phyloP scores from a whole-genome alignment of 2,113 vertebrate species.

The Deroptyus accipitrinus region DNA sequence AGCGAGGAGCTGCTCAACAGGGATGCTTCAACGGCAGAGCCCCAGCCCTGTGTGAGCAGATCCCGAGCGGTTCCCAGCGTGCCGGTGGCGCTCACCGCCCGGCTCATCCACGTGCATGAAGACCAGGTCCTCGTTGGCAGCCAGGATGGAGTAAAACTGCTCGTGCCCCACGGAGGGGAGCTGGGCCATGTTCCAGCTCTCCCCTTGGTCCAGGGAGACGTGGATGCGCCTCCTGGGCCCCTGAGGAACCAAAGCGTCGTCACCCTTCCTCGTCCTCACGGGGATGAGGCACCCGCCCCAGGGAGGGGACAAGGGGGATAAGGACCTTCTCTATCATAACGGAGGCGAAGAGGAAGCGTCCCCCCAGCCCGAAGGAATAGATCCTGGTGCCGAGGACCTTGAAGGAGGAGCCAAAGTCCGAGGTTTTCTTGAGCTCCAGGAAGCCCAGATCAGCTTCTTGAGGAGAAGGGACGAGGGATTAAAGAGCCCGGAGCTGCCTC shows the following conservation, averaged over 20 bases:
- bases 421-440: slow-evolving; percentile 82
- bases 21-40: neutral
- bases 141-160: slow-evolving; percentile 94
- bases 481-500: neutral
- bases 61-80: too few relatives aligned
- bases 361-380: slow-evolving; percentile 90
- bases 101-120: slow-evolving; percentile 96
- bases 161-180: slow-evolving; percentile 91
- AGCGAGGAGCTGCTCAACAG: neutral
- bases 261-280: neutral
- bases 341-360: slow-evolving; percentile 90
- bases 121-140: slow-evolving; percentile 89
- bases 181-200: slow-evolving; percentile 92
- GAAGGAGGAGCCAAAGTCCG: slow-evolving; percentile 81
- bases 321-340: slow-evolving; percentile 89
- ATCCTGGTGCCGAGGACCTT: slow-evolving; percentile 84
- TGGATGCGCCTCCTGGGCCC: slow-evolving; percentile 83
- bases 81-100: slow-evolving; percentile 73
- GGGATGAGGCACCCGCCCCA: neutral
- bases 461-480: slow-evolving; percentile 51
- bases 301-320: neutral
- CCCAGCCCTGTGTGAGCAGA: neutral
- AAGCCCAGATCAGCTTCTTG: slow-evolving; percentile 85
- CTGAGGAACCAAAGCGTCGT: slow-evolving; percentile 52
- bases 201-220: slow-evolving; percentile 86